phyloP scores from a whole-genome alignment of 2,113 vertebrate genomes.

The Nestor notabilis region DNA sequence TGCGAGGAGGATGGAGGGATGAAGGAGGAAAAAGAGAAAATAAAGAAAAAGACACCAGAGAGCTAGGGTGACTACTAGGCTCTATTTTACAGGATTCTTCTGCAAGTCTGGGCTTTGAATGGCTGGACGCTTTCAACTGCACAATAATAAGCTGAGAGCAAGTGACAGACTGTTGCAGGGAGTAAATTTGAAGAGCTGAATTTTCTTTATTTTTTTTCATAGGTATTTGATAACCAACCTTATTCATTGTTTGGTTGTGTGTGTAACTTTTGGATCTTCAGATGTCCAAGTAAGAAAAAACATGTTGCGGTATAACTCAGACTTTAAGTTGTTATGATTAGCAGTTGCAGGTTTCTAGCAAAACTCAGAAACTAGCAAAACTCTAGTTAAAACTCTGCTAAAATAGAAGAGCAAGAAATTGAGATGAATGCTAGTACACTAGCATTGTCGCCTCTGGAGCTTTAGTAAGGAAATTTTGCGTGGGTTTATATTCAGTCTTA shows the following conservation, averaged over 20 bases:
- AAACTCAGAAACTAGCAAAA: not conserved
- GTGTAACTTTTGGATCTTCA: not conserved
- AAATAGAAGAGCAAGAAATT: not conserved
- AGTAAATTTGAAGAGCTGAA: not conserved
- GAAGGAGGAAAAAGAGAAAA: not conserved
- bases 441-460: not conserved
- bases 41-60: not conserved
- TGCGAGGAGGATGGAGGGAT: accelerated
- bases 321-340: not conserved
- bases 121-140: accelerated
- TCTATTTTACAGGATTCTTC: not conserved
- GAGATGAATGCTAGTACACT: not conserved
- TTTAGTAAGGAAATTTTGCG: not conserved
- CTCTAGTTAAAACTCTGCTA: not conserved
- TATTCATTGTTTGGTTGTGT: not conserved
- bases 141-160: not conserved
- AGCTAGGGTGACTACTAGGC: accelerated
- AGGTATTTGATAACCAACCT: not conserved
- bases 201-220: not conserved
- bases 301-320: not conserved
- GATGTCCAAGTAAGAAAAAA: not conserved
- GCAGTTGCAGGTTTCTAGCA: accelerated
- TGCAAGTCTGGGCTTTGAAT: not conserved
- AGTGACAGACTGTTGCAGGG: not conserved
- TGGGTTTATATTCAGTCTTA: not conserved